Percentiles rank a stretch among this genome's conserved stretches.
These are phyloP conservation scores for Cygnus buccinator DNA, from an alignment of 2,113 vertebrate species.

Conservation along the genomic window DNA sequence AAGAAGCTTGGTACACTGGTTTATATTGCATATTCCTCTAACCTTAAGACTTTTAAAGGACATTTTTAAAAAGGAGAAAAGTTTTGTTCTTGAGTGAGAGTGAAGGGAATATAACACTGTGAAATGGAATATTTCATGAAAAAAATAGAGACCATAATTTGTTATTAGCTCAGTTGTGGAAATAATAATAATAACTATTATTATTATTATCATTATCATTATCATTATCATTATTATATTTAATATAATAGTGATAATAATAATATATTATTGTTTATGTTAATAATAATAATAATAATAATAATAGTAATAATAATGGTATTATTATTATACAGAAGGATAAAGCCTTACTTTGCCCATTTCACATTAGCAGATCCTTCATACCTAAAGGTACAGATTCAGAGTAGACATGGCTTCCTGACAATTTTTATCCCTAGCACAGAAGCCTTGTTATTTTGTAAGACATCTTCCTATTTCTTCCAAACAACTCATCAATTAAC, in stretches of 20 bases:
- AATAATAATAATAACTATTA: too few species aligned
- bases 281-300: too few species aligned
- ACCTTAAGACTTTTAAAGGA: not conserved
- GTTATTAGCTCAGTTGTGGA: not conserved
- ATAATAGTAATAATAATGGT: too few species aligned
- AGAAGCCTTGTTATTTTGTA: not conserved
- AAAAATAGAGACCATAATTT: not conserved
- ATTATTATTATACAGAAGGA: not conserved
- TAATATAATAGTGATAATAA: too few species aligned
- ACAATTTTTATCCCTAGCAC: not conserved
- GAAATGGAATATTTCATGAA: not conserved
- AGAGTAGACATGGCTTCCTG: not conserved
- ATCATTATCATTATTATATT: too few species aligned
- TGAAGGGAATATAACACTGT: not conserved
- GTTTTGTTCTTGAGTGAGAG: not conserved
- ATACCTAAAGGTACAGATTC: not conserved
- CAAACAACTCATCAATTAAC: not conserved
- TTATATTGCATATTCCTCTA: not conserved
- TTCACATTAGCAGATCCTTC: not conserved
- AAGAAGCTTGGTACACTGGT: not conserved
- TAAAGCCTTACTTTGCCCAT: not conserved
- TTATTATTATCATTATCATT: too few species aligned
- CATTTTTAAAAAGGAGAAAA: not conserved
- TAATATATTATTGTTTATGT: too few species aligned
- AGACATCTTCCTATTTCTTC: not conserved